Evolutionary conservation across 2,888 invertebrate species (phyloP), one percentile per base, ranked within the genome.

Genomic region (Pollenia labialis): DNA sequence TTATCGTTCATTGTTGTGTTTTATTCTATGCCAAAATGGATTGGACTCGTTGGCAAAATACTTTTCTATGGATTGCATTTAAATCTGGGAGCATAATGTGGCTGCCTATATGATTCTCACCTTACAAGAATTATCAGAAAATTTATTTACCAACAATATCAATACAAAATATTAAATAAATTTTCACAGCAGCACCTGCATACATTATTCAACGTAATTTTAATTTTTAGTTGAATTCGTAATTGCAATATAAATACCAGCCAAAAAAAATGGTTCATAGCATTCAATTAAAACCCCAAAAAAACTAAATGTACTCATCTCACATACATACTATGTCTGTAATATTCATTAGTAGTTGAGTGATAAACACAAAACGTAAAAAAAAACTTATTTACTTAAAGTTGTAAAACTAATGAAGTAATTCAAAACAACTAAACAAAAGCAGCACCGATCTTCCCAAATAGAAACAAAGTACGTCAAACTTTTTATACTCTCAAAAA

Each of bases 31-130:
- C 90, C 88, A 91, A 90, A 90, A 93, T 93, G 93, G 93, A 93
- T 91, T 93, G 93, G 93, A 93, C 91, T 90, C 91, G 92, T 90
- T 92, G 93, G 92, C 92, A 92, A 90, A 91, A 91, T 89, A 91
- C 91, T 88, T 91, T 91, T 89, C 90, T 93, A 89, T 93, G 93
- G 92, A 90, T 89, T 89, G 91, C 89, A 90, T 89, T 88, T 84
- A 90, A 90, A 88, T 89, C 89, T 88, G 89, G 88, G 87, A 90
- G 90, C 88, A 89, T 89, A 90, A 91, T 91, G 92, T 91, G 92
- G 92, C 92, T 93, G 89, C 93, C 93, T 89, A 93, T 93, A 91
- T 93, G 93, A 93, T 92, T 92, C 90, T 81, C 18, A 74, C 56
- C 66, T 32, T 0, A 71, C 75, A 85, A 48, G 18, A 60, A 68